Evolutionary conservation across 2,797 vertebrate species (phyloP).

Genomic region (Enteromius argenteus): DNA sequence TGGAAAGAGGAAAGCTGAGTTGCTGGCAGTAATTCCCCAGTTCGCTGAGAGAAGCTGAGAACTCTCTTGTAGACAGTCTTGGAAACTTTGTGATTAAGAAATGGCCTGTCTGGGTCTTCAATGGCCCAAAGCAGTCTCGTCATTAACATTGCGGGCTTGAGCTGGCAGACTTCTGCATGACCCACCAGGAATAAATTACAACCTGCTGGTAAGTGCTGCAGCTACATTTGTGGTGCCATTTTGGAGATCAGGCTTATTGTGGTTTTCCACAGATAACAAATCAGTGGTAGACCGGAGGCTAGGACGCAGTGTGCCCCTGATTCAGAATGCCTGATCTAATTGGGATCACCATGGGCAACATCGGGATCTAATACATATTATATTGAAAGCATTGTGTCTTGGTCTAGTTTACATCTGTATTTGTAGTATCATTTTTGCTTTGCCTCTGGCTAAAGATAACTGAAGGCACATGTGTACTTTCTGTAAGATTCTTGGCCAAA

Average conservation of each 20-base stretch:
- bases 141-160: constrained; percentile 54
- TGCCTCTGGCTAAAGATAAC: background rate
- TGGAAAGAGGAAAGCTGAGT: constrained; percentile 22
- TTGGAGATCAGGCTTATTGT: constrained; percentile 70
- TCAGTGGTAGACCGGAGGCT: constrained; percentile 16
- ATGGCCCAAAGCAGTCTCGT: constrained; percentile 42
- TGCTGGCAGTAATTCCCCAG: background rate
- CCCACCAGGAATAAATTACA: constrained; percentile 74
- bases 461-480: constrained; percentile 22
- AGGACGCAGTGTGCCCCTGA: constrained; percentile 42
- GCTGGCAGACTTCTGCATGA: constrained; percentile 68
- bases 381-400: constrained; percentile 28
- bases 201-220: constrained; percentile 66
- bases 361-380: constrained; percentile 32
- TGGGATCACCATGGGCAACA: constrained; percentile 16
- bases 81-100: constrained; percentile 55
- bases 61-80: constrained; percentile 57
- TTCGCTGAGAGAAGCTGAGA: constrained; percentile 24
- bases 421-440: background rate
- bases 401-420: constrained; percentile 43
- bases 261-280: constrained; percentile 60
- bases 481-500: background rate
- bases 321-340: constrained; percentile 42
- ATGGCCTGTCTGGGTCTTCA: constrained; percentile 53
- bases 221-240: constrained; percentile 69